Evolutionary conservation across 2,113 vertebrate genomes (phyloP).

Genomic region (Pseudopodoces humilis): DNA sequence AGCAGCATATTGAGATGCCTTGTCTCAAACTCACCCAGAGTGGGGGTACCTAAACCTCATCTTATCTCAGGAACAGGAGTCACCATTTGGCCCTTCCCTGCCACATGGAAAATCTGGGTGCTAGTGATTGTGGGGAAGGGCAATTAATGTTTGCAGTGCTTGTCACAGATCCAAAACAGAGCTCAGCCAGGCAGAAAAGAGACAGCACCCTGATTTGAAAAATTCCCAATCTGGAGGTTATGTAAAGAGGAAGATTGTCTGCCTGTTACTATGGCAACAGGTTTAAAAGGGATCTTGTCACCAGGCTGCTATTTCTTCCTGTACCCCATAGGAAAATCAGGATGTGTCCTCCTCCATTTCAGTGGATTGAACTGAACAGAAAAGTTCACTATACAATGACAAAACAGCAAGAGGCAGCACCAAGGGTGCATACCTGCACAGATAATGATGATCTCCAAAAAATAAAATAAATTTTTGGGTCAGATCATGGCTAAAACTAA

Average conservation of each 20-base stretch:
- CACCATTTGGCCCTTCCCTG: neutral
- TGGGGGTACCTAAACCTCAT: neutral
- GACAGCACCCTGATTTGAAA: neutral
- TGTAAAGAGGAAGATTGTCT: slow-evolving; percentile 10
- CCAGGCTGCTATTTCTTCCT: slow-evolving; percentile 38
- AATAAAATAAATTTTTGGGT: neutral
- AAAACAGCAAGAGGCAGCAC: neutral
- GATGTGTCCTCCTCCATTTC: slow-evolving; percentile 26
- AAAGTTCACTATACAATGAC: slow-evolving; percentile 37
- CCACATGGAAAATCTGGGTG: neutral
- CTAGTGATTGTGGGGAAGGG: neutral
- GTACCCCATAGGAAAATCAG: slow-evolving; percentile 20
- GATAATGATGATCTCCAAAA: neutral
- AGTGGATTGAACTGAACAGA: neutral
- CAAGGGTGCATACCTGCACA: neutral
- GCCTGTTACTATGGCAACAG: slow-evolving; percentile 44
- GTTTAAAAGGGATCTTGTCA: slow-evolving; percentile 28
- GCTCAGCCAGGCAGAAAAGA: neutral
- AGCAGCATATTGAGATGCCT: neutral
- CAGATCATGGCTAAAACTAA: neutral
- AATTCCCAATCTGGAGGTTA: slow-evolving; percentile 15
- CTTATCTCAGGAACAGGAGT: neutral
- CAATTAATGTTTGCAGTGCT: neutral
- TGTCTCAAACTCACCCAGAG: neutral
- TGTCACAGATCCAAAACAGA: neutral